Percentiles rank a stretch among this genome's conserved stretches.
Conservation (phyloP, 2,797 vertebrate genomes). For the Vireo griseus region DNA sequence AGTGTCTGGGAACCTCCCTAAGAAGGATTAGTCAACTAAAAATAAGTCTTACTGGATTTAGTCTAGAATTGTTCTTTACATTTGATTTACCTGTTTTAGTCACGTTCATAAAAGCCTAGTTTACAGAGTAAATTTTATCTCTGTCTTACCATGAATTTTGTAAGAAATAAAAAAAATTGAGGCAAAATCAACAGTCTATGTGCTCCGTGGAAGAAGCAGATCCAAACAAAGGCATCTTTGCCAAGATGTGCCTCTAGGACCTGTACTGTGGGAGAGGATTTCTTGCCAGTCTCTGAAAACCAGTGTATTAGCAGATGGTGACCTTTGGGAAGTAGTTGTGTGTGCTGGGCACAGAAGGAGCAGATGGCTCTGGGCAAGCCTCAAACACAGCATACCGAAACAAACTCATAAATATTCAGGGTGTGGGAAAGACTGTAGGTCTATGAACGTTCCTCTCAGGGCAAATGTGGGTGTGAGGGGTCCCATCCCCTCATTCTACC, state of each 20-base stretch:
- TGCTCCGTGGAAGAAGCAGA: not conserved
- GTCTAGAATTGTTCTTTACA: not conserved
- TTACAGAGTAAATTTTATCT: not conserved
- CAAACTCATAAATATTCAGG: conserved; percentile 20
- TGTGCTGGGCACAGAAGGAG: conserved; percentile 25
- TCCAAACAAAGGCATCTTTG: not conserved
- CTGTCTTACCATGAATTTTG: not conserved
- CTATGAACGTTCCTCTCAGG: not conserved
- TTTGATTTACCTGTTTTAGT: not conserved
- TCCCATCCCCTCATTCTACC: not conserved
- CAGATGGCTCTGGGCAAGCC: conserved; percentile 43
- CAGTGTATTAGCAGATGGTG: conserved; percentile 50
- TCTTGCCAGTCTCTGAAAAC: conserved; percentile 10
- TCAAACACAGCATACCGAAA: not conserved
- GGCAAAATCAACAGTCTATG: not conserved
- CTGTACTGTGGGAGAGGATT: not conserved
- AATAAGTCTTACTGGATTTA: not conserved
- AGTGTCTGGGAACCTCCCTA: not conserved
- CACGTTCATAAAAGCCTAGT: not conserved
- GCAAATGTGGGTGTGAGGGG: not conserved
- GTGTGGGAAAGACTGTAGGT: not conserved
- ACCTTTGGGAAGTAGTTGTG: conserved; percentile 45
- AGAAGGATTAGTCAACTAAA: not conserved
- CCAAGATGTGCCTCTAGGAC: not conserved
- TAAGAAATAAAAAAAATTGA: not conserved